Percentiles rank a stretch among this genome's conserved stretches.
Conservation (phyloP, 2,888 invertebrate species). For the Sminthurinus aureus region DNA sequence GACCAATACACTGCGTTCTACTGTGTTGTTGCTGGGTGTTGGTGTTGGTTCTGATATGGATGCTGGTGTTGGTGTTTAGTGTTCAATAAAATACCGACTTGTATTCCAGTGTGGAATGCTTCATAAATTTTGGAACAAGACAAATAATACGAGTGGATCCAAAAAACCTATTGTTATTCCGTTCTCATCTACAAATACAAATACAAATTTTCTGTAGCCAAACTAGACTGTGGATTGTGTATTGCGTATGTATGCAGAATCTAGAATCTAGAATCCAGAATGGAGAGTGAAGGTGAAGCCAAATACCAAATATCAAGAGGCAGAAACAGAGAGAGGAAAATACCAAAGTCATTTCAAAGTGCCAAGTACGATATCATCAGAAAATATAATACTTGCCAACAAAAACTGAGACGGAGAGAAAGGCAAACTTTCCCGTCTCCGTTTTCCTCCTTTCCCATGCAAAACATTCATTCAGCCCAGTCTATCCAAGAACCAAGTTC, state of each 20-base stretch:
- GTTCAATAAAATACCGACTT: neutral
- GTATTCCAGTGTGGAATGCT: neutral
- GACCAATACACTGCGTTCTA: no score
- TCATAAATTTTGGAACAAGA: conserved; percentile 36
- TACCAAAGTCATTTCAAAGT: conserved; percentile 12
- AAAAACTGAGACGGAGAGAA: neutral
- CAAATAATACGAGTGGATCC: conserved; percentile 5
- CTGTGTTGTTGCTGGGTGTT: no score
- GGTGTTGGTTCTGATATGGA: no score
- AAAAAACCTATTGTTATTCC: conserved; percentile 37
- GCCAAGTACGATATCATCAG: conserved; percentile 25
- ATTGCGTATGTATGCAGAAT: no score
- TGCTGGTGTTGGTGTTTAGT: no score
- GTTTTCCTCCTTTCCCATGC: no score
- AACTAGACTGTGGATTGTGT: neutral
- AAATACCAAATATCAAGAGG: neutral
- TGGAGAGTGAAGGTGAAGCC: no score
- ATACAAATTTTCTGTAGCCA: neutral
- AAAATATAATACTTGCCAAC: conserved; percentile 21
- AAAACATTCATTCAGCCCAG: neutral
- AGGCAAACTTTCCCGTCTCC: conserved; percentile 27
- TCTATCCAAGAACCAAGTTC: neutral
- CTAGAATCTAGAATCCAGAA: no score
- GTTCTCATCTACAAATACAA: conserved; percentile 28
- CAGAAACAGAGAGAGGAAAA: neutral